A percentile compares a stretch with the other conserved stretches of the same genome.
These are phyloP conservation scores for Cantharis nigra DNA, from an alignment of 2,888 invertebrate species.

Conservation along the genomic window DNA sequence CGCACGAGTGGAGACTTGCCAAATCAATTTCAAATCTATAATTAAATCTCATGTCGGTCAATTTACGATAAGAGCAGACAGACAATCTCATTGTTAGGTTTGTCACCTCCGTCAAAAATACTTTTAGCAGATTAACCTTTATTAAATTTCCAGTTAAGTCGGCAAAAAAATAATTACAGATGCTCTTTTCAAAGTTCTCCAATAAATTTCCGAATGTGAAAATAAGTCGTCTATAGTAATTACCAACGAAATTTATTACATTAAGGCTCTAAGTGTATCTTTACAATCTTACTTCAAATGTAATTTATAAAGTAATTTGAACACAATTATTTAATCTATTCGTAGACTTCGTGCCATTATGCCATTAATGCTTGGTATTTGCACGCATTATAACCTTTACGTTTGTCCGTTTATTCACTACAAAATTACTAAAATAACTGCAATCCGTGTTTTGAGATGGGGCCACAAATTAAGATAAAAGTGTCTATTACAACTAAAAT, in stretches of 20 bases:
- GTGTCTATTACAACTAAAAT: not conserved
- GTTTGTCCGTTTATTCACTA: slow-evolving; percentile 22
- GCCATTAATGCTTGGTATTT: slow-evolving; percentile 16
- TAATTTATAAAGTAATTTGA: not conserved
- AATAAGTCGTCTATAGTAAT: not conserved
- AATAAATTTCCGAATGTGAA: not conserved
- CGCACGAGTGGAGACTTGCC: slow-evolving; percentile 2
- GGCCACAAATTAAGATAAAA: not conserved
- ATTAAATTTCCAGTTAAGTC: not conserved
- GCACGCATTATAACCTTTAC: slow-evolving; percentile 20
- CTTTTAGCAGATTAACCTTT: not conserved
- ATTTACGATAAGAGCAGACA: slow-evolving; percentile 1
- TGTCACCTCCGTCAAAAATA: not conserved
- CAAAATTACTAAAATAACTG: slow-evolving; percentile 29
- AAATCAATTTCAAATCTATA: slow-evolving; percentile 12
- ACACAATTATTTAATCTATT: slow-evolving; percentile 21
- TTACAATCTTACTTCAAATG: not conserved
- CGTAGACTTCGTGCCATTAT: slow-evolving; percentile 7
- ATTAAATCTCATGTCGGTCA: slow-evolving; percentile 6
- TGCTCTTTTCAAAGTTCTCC: not conserved
- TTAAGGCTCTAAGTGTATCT: not conserved
- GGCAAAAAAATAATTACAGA: not conserved
- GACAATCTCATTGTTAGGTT: not conserved
- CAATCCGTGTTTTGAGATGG: slow-evolving; percentile 10
- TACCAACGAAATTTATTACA: not conserved